Evolutionary conservation across 2,797 vertebrate genomes (phyloP).

Genomic region (Glyptemys insculpta): DNA sequence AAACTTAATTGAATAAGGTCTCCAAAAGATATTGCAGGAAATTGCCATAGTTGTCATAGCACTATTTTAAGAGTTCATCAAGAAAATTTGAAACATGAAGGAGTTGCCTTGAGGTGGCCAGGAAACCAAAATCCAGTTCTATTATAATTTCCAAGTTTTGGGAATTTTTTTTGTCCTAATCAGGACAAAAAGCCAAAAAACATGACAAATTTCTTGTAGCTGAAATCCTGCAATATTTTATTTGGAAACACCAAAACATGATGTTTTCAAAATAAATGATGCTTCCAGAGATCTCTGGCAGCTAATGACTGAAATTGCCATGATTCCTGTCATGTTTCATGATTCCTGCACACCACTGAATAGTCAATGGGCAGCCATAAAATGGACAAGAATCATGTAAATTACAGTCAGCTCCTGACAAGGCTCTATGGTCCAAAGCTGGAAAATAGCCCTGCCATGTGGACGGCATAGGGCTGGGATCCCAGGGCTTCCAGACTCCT

Average conservation of each 20-base stretch:
- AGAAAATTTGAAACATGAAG: neutral
- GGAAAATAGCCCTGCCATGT: neutral
- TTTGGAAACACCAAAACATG: too few species aligned
- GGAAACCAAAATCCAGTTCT: neutral
- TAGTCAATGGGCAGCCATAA: neutral
- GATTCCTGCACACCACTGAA: neutral
- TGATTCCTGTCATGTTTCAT: neutral
- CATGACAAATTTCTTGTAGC: neutral
- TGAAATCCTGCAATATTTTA: neutral
- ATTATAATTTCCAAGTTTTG: neutral
- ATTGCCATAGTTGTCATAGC: too few species aligned
- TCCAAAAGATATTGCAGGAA: too few species aligned
- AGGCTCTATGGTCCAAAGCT: neutral
- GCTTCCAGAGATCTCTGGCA: neutral
- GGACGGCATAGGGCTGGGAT: neutral
- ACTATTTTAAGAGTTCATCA: neutral
- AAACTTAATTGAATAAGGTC: neutral
- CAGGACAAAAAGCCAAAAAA: neutral
- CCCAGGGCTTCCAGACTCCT: neutral
- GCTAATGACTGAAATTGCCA: neutral
- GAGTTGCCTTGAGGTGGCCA: neutral
- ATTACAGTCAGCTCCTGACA: neutral
- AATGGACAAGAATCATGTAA: neutral
- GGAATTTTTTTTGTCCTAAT: neutral
- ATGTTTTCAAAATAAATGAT: too few species aligned